A percentile compares a stretch with the other conserved stretches of the same genome.
phyloP scores from a whole-genome alignment of 2,888 invertebrate genomes.

The Polietes domitor region DNA sequence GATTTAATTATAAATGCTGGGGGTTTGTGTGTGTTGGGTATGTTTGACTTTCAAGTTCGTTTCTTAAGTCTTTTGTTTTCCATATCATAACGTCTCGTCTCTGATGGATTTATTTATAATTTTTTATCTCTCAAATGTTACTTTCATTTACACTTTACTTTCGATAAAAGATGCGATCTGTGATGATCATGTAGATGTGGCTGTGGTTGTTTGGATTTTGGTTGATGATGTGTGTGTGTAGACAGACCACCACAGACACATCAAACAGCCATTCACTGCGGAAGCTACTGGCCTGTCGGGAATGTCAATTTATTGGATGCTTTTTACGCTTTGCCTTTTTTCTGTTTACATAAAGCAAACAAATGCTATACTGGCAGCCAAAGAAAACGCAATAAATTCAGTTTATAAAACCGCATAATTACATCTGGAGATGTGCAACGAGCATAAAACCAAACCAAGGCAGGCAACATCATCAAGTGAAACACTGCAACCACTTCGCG shows the following conservation, averaged over 20 bases:
- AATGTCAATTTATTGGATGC: slow-evolving; percentile 41
- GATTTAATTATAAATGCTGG: neutral
- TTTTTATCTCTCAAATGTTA: slow-evolving; percentile 28
- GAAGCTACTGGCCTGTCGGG: slow-evolving; percentile 36
- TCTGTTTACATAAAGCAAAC: slow-evolving; percentile 18
- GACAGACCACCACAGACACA: no score
- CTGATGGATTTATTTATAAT: slow-evolving; percentile 19
- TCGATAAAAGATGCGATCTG: neutral
- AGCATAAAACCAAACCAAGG: slow-evolving; percentile 4
- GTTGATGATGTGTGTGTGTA: no score
- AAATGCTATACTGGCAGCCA: no score
- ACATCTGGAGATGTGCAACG: slow-evolving; percentile 46
- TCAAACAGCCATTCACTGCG: slow-evolving; percentile 46
- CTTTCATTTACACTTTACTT: slow-evolving; percentile 53
- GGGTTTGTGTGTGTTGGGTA: no score
- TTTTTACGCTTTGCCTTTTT: no score
- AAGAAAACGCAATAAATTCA: slow-evolving; percentile 55
- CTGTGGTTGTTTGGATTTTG: neutral
- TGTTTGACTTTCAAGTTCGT: slow-evolving; percentile 2
- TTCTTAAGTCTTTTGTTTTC: neutral
- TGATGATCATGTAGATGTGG: neutral
- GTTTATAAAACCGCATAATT: slow-evolving; percentile 50
- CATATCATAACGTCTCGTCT: neutral
- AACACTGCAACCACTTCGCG: neutral
- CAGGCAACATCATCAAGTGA: neutral